Evolutionary conservation across 2,888 invertebrate species (phyloP), one percentile per base, ranked within the genome.

Genomic region (Elmis aenea): DNA sequence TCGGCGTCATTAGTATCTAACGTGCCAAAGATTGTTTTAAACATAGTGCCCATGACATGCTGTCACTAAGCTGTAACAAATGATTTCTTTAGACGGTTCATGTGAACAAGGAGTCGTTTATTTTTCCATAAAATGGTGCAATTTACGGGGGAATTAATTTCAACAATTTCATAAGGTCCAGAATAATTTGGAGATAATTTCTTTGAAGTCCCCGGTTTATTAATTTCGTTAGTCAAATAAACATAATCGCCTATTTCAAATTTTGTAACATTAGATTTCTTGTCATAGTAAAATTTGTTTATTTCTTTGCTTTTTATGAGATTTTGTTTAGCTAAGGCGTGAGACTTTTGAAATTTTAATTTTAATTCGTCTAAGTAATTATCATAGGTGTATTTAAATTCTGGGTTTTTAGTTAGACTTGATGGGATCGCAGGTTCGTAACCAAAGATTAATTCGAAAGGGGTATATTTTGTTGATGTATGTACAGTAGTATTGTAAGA

Each of bases 331-430:
- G 54, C 54, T 5, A 53, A 46, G 45, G 55, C 35, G 14, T 40
- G 46, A 9, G 47, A 35, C 36, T 43, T 46, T 12, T 45, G 38
- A 25, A 57, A 22, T 50, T 50, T 52, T 13, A 46, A 29, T 30
- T 36, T 48, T 10, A 58, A n/a, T n/a, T n/a, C n/a, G n/a, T n/a
- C n/a, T n/a, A n/a, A n/a, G n/a, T n/a, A n/a, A n/a, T n/a, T n/a
- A 20, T 55, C 52, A 29, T 56, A 58, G n/a, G 52, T 50, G 34
- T 54, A 57, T 34, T 46, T 50, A 16, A 52, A 52, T 38, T 55
- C 48, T 15, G 51, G 46, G 11, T 52, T 45, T 37, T 38, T 20
- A 4, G 37, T 33, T 5, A 51, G 33, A 15, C 48, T 38, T 2
- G 48, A 38, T 14, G 41, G 46, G 5, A 45, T 16, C 21, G 33